Evolutionary conservation across 2,113 vertebrate genomes (phyloP).

Genomic region (Alosa alosa): DNA sequence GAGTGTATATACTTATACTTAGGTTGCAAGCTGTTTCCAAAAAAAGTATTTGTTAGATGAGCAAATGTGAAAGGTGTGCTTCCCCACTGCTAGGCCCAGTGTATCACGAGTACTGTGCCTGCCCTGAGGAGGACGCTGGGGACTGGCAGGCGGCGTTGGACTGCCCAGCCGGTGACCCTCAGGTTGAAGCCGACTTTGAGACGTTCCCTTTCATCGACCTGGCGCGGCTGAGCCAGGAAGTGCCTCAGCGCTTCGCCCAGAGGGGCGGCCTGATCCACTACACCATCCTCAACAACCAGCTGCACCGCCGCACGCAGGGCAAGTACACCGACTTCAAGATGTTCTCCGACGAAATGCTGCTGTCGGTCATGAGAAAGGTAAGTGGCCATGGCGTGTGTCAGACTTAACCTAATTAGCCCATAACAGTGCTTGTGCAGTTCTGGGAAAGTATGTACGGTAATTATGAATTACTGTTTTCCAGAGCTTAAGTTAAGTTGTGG

Average conservation of each 20-base stretch:
- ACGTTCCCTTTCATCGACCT: constrained; percentile 83
- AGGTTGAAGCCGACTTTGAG: constrained; percentile 79
- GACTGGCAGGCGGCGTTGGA: constrained; percentile 74
- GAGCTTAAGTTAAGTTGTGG: no score
- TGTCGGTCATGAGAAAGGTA: constrained; percentile 88
- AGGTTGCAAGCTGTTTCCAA: neutral
- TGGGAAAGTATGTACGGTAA: no score
- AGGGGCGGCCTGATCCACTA: constrained; percentile 88
- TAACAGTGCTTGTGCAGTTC: no score
- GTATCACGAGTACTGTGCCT: constrained; percentile 89
- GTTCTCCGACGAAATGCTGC: constrained; percentile 93
- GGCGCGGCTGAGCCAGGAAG: constrained; percentile 77
- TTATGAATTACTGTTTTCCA: no score
- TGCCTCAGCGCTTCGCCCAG: constrained; percentile 78
- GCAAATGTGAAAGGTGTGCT: neutral
- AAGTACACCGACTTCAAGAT: constrained; percentile 97
- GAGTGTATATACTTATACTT: no score
- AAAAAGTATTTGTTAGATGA: no score
- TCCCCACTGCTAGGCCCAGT: constrained; percentile 53
- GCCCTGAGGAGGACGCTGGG: constrained; percentile 73
- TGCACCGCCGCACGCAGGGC: constrained; percentile 84
- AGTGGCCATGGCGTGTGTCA: neutral
- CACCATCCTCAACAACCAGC: constrained; percentile 75
- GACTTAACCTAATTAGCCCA: no score
- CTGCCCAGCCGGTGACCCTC: constrained; percentile 79